phyloP scores from a whole-genome alignment of 2,888 invertebrate species.

The Tinea pellionella region DNA sequence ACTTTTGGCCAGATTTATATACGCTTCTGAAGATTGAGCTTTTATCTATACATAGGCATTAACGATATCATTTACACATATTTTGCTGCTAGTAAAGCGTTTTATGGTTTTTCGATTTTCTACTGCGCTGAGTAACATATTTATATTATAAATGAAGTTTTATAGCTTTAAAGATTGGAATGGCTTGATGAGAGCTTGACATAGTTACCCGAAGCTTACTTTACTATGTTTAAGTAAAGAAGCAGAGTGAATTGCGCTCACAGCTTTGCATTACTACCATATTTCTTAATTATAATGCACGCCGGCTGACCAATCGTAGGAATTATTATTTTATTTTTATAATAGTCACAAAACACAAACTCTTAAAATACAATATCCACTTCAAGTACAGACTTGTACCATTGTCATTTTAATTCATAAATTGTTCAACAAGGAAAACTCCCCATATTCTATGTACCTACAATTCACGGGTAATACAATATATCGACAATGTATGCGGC shows the following conservation, averaged over 20 bases:
- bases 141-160: background rate
- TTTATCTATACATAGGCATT: conserved; percentile 22
- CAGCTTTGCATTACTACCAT: conserved; percentile 56
- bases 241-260: conserved; percentile 44
- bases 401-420: background rate
- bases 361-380: background rate
- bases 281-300: conserved; percentile 47
- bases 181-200: conserved; percentile 38
- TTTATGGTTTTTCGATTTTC: conserved; percentile 6
- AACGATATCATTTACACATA: background rate
- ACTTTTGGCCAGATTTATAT: conserved; percentile 28
- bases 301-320: conserved; percentile 25
- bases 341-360: conserved; percentile 14
- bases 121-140: conserved; percentile 5
- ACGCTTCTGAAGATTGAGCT: conserved; percentile 53
- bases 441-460: background rate
- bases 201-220: conserved; percentile 46
- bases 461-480: background rate
- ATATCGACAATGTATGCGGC: background rate
- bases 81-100: conserved; percentile 1
- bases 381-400: background rate
- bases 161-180: conserved; percentile 37
- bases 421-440: background rate
- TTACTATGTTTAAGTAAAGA: conserved; percentile 18
- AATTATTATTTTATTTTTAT: conserved; percentile 6